A percentile compares a stretch with the other conserved stretches of the same genome.
Conservation (phyloP, 2,113 vertebrate genomes). For the Alligator sinensis region DNA sequence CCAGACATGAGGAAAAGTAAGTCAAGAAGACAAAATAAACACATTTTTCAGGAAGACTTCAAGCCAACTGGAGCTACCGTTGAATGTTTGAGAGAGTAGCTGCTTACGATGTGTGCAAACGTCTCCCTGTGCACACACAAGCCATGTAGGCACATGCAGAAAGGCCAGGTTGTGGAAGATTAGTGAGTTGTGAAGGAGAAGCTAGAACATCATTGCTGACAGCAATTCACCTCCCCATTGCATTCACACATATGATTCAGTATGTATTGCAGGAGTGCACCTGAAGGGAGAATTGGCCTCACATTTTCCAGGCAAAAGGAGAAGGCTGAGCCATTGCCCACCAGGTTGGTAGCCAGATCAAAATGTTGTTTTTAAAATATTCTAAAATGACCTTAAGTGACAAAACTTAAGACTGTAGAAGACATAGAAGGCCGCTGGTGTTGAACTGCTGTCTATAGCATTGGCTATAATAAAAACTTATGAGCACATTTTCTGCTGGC, state of each 20-base stretch:
- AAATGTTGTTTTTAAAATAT: background rate
- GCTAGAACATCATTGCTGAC: background rate
- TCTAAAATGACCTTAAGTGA: background rate
- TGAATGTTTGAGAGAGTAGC: slow-evolving; percentile 53
- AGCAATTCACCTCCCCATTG: background rate
- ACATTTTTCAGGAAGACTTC: slow-evolving; percentile 70
- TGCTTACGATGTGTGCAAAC: slow-evolving; percentile 59
- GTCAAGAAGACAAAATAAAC: slow-evolving; percentile 87
- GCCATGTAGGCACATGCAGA: slow-evolving; percentile 8
- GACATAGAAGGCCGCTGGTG: background rate
- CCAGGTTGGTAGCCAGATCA: background rate
- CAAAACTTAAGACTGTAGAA: background rate
- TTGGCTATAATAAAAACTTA: background rate
- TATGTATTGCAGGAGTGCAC: background rate
- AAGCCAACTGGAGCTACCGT: slow-evolving; percentile 73
- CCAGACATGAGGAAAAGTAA: slow-evolving; percentile 82
- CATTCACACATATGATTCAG: background rate
- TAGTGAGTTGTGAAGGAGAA: background rate
- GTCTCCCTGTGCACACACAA: background rate
- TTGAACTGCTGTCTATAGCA: background rate
- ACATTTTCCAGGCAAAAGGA: background rate
- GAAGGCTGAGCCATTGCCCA: background rate
- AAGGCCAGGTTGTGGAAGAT: background rate
- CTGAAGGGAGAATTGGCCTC: background rate
- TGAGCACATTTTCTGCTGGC: background rate